Evolutionary conservation across 2,113 vertebrate genomes (phyloP), one percentile per base, ranked within the genome.

Genomic region (Oncorhynchus kisutch): DNA sequence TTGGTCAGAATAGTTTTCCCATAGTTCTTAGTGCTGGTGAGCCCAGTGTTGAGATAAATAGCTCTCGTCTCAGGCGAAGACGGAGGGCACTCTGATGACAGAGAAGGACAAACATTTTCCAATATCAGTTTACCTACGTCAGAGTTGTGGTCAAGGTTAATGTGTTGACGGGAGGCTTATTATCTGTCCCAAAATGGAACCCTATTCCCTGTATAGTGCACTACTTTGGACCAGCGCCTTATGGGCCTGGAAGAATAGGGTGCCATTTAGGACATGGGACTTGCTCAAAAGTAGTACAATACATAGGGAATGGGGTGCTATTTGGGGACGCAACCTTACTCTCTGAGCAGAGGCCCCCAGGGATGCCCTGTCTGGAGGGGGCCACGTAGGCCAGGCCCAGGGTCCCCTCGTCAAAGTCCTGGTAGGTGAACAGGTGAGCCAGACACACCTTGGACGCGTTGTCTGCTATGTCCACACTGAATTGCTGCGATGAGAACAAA

Each of bases 1-100:
- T 99, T 99, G 62, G 98, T 99, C 45, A 99, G 95, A 83, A 99
- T 99, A 73, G 98, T 99, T 94, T 99, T 99, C 70, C 98, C 97
- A 2, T 99, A 99, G 89, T 99, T 99, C 90, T 96, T 98, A 78
- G 98, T 99, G 93, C 96, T 99, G 81, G 98, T 99, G 90, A 99
- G 90, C 69, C 97, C 98, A 66, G 97, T 99, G 91, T 99, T 99
- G 78, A 99, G 91, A 86, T 95, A 99, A 87, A 96, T 95, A 62
- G 95, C 89, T 69, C 97, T 99, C 81, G 94, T 96, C 9, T 45
- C 39, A 45, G 9, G 39, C 9, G 39, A 45, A 11, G 80, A 80
- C 89, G 31, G 85, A 91, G 51, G 20, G 70, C 39, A 45, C 39
- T 45, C 39, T 45, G 39, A 45, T 45, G 39, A 45, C 39, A 45